Conservation (phyloP, 1,140 invertebrate species). For the Bradysia coprophila region DNA sequence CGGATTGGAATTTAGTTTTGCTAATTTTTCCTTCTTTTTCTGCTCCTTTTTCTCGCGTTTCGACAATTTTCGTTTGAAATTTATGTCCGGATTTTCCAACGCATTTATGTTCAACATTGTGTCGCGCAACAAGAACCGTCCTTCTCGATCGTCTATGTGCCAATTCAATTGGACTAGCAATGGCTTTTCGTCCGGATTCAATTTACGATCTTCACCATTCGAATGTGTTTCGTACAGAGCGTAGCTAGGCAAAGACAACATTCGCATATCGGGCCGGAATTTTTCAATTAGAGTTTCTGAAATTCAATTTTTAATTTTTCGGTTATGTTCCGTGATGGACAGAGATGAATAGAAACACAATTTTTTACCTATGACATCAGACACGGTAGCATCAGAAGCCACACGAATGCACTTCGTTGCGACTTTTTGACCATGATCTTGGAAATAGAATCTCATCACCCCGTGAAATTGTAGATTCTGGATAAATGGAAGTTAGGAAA, state of each 20-base stretch:
- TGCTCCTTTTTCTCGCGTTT: conserved; percentile 97
- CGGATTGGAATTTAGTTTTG: conserved; percentile 60
- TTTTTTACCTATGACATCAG: conserved; percentile 71
- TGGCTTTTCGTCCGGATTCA: conserved; percentile 82
- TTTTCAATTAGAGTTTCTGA: conserved; percentile 88
- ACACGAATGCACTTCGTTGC: conserved; percentile 99
- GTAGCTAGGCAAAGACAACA: conserved; percentile 90
- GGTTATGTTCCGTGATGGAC: too few species aligned
- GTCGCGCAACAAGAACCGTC: conserved; percentile 81
- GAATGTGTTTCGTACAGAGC: conserved; percentile 95
- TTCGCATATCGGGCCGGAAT: conserved; percentile 97
- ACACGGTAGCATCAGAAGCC: conserved; percentile 83
- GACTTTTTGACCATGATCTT: conserved; percentile 92
- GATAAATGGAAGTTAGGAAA: conserved; percentile 20
- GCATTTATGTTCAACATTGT: not conserved
- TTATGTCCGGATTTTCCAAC: conserved; percentile 26
- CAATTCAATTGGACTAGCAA: conserved; percentile 96
- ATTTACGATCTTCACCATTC: conserved; percentile 83
- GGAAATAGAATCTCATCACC: conserved; percentile 98
- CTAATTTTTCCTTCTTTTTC: conserved; percentile 91
- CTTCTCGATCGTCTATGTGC: conserved; percentile 96
- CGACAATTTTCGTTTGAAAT: conserved; percentile 74
- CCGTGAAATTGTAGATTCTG: conserved; percentile 97
- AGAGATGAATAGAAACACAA: too few species aligned
- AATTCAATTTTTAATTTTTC: too few species aligned